phyloP scores from a whole-genome alignment of 1,140 invertebrate species.

The Drosophila insularis region DNA sequence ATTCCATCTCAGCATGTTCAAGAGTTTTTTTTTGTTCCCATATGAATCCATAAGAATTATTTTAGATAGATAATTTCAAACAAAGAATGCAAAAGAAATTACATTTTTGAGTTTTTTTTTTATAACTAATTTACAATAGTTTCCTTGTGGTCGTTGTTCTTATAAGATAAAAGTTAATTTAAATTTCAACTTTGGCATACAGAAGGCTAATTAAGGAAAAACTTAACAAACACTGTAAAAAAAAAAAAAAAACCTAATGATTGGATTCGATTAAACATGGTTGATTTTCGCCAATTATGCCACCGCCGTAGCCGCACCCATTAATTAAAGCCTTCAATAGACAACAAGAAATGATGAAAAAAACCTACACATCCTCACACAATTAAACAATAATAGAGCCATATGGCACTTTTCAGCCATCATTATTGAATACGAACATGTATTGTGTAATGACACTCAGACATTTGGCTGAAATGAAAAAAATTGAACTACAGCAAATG shows the following conservation, averaged over 20 bases:
- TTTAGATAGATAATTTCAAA: not conserved
- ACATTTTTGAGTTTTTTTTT: no score
- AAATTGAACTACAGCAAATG: not conserved
- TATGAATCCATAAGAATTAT: no score
- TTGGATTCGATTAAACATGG: not conserved
- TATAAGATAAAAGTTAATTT: no score
- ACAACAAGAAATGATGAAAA: not conserved
- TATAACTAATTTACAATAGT: no score
- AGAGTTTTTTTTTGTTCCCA: not conserved
- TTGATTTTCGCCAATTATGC: not conserved
- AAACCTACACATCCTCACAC: slow-evolving; percentile 27
- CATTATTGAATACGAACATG: slow-evolving; percentile 20
- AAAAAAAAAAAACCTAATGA: not conserved
- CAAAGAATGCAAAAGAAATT: no score
- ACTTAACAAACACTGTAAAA: not conserved
- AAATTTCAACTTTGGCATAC: not conserved
- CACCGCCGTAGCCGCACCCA: not conserved
- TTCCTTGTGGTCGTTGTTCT: no score
- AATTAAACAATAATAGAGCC: slow-evolving; percentile 31
- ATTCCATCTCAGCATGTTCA: not conserved
- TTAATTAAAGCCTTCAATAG: slow-evolving; percentile 9
- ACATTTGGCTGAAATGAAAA: not conserved
- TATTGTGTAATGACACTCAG: slow-evolving; percentile 7
- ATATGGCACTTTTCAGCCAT: slow-evolving; percentile 34
- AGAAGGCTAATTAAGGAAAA: not conserved